Conservation (phyloP, 2,797 vertebrate species). For the Helarctos malayanus region DNA sequence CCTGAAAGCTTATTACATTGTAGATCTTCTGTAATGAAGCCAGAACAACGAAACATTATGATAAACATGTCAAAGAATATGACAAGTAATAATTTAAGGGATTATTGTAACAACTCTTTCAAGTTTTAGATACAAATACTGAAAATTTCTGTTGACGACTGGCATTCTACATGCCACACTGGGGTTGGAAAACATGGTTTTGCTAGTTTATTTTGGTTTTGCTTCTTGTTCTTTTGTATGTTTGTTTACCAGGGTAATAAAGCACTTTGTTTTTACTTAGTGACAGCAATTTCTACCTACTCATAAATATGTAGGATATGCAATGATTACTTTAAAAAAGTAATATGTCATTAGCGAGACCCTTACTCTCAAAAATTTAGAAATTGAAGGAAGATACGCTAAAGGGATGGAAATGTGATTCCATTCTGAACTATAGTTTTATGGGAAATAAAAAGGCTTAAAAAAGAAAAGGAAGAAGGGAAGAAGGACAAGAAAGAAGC, state of each 20-base stretch:
- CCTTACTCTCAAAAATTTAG: not conserved
- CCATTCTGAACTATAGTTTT: not conserved
- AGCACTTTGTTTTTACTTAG: conserved; percentile 16
- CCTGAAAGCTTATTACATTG: not conserved
- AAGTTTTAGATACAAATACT: not conserved
- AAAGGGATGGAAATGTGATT: not conserved
- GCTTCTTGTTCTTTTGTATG: not conserved
- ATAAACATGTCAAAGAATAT: not conserved
- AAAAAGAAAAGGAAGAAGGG: not conserved
- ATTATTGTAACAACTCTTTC: not conserved
- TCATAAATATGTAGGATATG: not conserved
- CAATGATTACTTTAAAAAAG: not conserved
- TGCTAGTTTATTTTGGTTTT: conserved; percentile 20
- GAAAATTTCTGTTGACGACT: not conserved
- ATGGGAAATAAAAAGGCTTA: not conserved
- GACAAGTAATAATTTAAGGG: not conserved
- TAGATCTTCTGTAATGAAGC: not conserved
- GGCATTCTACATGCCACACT: not conserved
- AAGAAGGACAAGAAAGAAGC: not conserved
- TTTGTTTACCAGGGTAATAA: not conserved
- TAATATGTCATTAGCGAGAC: not conserved
- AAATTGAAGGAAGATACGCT: not conserved
- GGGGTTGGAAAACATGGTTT: not conserved
- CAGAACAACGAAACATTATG: not conserved
- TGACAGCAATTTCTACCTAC: not conserved